phyloP scores from a whole-genome alignment of 2,888 invertebrate species.

The Heliconius erato region DNA sequence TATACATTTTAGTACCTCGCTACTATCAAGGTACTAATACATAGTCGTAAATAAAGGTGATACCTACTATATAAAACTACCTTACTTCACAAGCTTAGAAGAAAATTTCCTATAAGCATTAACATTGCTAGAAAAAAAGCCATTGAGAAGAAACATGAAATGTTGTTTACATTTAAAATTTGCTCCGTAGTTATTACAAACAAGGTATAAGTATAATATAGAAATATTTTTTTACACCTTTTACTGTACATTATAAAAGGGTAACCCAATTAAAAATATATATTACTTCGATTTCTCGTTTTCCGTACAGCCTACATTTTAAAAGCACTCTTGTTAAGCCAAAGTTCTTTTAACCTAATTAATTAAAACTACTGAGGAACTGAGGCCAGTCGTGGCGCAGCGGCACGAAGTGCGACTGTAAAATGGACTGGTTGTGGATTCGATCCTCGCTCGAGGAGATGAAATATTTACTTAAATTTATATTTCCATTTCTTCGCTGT shows the following conservation, averaged over 20 bases:
- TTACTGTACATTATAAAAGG: not conserved
- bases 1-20: not conserved
- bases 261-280: not conserved
- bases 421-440: no score
- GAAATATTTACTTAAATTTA: no score
- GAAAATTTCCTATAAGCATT: not conserved
- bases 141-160: not conserved
- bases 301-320: not conserved
- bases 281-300: not conserved
- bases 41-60: not conserved
- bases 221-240: not conserved
- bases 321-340: slow-evolving; percentile 10
- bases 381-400: no score
- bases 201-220: not conserved
- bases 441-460: no score
- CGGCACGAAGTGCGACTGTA: no score
- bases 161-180: not conserved
- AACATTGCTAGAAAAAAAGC: not conserved
- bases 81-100: not conserved
- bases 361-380: slow-evolving; percentile 8
- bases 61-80: not conserved
- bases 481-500: no score
- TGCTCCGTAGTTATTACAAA: not conserved
- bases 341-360: slow-evolving; percentile 37
- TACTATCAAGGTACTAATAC: not conserved